Evolutionary conservation across 2,113 vertebrate species (phyloP), one percentile per base, ranked within the genome.

Genomic region (Himantopus leucocephalus): DNA sequence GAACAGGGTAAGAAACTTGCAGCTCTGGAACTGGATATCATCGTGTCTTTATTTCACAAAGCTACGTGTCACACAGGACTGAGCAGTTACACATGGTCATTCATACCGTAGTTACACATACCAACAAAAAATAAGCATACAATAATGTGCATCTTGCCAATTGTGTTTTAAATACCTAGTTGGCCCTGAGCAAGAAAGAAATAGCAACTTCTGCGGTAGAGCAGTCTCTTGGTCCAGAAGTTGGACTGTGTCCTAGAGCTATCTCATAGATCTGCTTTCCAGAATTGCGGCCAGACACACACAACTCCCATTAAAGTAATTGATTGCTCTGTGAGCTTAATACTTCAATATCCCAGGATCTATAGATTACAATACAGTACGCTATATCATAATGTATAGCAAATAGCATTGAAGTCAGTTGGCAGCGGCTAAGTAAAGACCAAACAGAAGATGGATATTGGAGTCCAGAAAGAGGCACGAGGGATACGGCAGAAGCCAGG

Each of bases 231-330:
- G 74, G 75, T 94, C 74, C 93, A 90, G 81, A 68, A 59, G 74
- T 5, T 93, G 92, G 81, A 82, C 10, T 41, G 71, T 90, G 48
- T 90, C 94, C 96, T 97, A 80, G 66, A 96, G 85, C 81, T 70
- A 21, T 73, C 66, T 41, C 92, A 94, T 48, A 76, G 94, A 96
- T 90, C 94, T 94, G 77, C 74, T 94, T 89, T 95, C 66, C 95
- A 94, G 84, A 92, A 58, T 1, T 21, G 22, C 3, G 1, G 70
- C 86, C 94, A 84, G 70, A 84, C 12, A 17, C 84, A 81, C 73
- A 95, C n/a, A 95, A 22, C 41, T 58, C 89, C 91, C 91, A 92
- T 94, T 96, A 89, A 82, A 88, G 70, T 91, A 94, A 92, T 26
- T 89, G 92, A 96, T 91, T 88, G 85, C 74, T 87, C 70, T 9